Conservation (phyloP, 1,140 invertebrate species). For the Catajapyx aquilonaris region DNA sequence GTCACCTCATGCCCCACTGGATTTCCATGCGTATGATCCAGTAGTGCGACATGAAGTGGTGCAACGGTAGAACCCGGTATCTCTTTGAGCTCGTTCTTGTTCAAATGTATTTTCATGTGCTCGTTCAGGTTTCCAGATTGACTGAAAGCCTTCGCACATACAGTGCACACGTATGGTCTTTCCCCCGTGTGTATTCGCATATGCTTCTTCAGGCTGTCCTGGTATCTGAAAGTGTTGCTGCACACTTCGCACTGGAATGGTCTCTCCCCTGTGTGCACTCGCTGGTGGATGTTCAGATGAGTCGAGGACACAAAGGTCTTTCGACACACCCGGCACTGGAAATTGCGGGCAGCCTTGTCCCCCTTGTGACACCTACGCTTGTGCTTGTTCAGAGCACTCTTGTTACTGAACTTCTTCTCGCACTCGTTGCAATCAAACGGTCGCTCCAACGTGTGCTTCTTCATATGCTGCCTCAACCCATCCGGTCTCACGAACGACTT, state of each 20-base stretch:
- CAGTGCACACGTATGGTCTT: constrained; percentile 42
- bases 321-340: constrained; percentile 28
- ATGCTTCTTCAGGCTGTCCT: constrained; percentile 54
- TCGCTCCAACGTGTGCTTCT: constrained; percentile 17
- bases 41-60: no score
- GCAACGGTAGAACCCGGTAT: no score
- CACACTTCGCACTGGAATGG: constrained; percentile 56
- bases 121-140: constrained; percentile 32
- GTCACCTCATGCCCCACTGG: no score
- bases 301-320: constrained; percentile 33
- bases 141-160: constrained; percentile 48
- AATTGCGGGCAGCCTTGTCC: constrained; percentile 21
- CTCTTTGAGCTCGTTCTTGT: no score
- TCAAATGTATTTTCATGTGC: constrained; percentile 24
- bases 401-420: constrained; percentile 22
- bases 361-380: constrained; percentile 65
- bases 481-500: constrained; percentile 13
- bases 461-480: constrained; percentile 12
- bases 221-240: constrained; percentile 51
- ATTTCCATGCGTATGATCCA: no score
- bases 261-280: constrained; percentile 62
- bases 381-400: constrained; percentile 37
- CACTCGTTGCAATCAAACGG: constrained; percentile 25
- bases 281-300: constrained; percentile 22
- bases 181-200: constrained; percentile 54